These are phyloP conservation scores for Xerus inauris DNA, from an alignment of 2,113 vertebrate species.

Conservation along the genomic window DNA sequence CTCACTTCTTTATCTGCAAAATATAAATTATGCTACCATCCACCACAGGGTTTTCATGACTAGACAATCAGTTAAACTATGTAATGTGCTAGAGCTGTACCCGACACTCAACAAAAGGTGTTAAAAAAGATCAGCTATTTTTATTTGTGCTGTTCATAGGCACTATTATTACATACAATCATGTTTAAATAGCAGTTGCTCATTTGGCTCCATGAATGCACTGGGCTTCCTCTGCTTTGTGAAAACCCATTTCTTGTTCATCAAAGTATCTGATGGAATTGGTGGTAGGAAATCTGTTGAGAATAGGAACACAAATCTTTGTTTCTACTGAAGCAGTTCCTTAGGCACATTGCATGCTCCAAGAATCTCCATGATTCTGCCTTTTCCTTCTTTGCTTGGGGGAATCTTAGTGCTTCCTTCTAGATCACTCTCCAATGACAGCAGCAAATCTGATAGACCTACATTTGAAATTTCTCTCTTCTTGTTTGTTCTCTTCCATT, in stretches of 20 bases:
- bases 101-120: not conserved
- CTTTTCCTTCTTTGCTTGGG: not conserved
- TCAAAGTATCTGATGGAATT: not conserved
- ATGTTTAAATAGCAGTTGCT: not conserved
- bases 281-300: not conserved
- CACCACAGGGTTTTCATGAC: not conserved
- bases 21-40: not conserved
- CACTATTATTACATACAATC: not conserved
- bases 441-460: not conserved
- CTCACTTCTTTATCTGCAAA: not conserved
- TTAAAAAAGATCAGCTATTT: not conserved
- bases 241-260: not conserved
- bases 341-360: not conserved
- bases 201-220: not conserved
- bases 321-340: not conserved
- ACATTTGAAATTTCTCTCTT: not conserved
- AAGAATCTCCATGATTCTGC: no score
- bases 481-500: not conserved
- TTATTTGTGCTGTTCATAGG: not conserved
- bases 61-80: not conserved
- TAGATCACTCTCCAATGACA: not conserved
- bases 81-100: not conserved
- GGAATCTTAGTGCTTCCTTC: not conserved
- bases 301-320: not conserved
- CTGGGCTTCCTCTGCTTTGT: not conserved